phyloP scores from a whole-genome alignment of 2,113 vertebrate genomes.

The Crotalus tigris region DNA sequence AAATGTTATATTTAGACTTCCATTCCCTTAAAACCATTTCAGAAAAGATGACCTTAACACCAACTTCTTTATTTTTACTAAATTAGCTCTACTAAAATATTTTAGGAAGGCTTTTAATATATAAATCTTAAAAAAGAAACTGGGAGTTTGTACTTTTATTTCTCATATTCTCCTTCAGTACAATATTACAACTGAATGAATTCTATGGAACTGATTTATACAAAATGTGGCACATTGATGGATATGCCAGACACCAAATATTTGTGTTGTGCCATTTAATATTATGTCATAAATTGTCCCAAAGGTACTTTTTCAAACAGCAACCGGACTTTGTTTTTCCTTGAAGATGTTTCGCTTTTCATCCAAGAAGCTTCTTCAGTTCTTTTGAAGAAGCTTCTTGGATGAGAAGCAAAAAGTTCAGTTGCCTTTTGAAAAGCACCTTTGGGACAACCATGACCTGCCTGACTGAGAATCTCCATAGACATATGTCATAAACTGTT shows the following conservation, averaged over 20 bases:
- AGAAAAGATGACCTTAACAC: slow-evolving; percentile 7
- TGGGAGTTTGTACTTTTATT: not conserved
- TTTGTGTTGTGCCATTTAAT: not conserved
- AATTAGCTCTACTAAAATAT: not conserved
- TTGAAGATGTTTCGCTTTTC: no score
- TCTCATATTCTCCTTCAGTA: not conserved
- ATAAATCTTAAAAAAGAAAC: not conserved
- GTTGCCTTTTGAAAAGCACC: not conserved
- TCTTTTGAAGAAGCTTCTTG: no score
- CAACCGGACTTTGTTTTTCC: no score
- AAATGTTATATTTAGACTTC: slow-evolving; percentile 21
- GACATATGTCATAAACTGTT: not conserved
- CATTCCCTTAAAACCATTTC: not conserved
- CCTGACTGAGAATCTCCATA: not conserved
- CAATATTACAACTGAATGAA: not conserved
- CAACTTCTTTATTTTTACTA: slow-evolving; percentile 1
- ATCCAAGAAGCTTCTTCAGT: no score
- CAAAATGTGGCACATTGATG: not conserved
- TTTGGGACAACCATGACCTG: not conserved
- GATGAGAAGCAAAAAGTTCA: not conserved
- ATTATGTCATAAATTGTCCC: no score
- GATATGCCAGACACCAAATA: not conserved
- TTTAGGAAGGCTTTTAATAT: slow-evolving; percentile 9
- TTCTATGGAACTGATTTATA: not conserved
- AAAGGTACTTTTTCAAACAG: no score